Evolutionary conservation across 1,140 invertebrate genomes (phyloP).

Genomic region (Drosophila equinoxialis): DNA sequence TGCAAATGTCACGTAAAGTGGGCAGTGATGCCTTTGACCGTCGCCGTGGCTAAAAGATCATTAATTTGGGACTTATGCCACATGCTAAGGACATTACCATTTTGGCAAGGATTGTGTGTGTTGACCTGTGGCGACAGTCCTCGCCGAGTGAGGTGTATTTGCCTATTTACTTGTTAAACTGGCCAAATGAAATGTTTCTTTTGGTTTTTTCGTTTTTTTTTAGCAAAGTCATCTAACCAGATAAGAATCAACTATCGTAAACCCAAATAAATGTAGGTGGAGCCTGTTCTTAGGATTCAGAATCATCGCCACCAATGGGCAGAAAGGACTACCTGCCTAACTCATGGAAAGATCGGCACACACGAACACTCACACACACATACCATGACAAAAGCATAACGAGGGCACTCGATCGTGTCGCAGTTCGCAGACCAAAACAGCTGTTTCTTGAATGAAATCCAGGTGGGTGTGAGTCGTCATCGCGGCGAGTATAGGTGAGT

Average conservation of each 20-base stretch:
- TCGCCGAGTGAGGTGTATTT: constrained; percentile 44
- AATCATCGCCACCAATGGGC: constrained; percentile 50
- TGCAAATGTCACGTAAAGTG: constrained; percentile 78
- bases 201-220: constrained; percentile 8
- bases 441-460: constrained; percentile 78
- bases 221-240: constrained; percentile 49
- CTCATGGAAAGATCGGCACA: constrained; percentile 25
- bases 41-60: constrained; percentile 60
- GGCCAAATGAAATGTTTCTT: neutral
- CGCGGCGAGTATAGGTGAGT: neutral
- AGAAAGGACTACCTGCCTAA: constrained; percentile 61
- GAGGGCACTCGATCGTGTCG: constrained; percentile 78
- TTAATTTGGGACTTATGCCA: constrained; percentile 74
- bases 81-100: constrained; percentile 60
- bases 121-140: constrained; percentile 51
- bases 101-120: constrained; percentile 55
- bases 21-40: constrained; percentile 49
- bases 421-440: constrained; percentile 68
- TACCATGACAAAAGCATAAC: constrained; percentile 60
- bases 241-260: constrained; percentile 47
- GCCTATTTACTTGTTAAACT: constrained; percentile 32
- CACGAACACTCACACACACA: constrained; percentile 1
- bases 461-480: constrained; percentile 58
- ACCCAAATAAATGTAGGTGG: constrained; percentile 52
- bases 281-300: constrained; percentile 50